These are phyloP conservation scores for Ornithoptera alexandrae DNA, from an alignment of 2,888 invertebrate genomes.

Conservation along the genomic window DNA sequence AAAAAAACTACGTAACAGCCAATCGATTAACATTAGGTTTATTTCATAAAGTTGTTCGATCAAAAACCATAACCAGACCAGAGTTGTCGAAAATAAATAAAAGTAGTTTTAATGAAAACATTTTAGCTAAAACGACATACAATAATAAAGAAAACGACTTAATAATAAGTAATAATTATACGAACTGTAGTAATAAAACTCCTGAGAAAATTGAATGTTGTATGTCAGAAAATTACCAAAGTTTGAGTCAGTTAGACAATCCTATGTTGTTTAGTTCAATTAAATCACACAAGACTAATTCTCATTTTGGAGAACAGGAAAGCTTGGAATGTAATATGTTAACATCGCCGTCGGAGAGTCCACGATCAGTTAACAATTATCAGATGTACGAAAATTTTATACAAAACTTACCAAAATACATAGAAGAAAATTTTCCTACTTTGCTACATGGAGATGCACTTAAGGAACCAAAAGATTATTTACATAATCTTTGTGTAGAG, in stretches of 20 bases:
- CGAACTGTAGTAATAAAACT: neutral
- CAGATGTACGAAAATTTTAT: constrained; percentile 54
- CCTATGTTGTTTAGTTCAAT: constrained; percentile 40
- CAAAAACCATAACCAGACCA: constrained; percentile 63
- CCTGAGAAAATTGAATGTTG: constrained; percentile 8
- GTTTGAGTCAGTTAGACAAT: constrained; percentile 32
- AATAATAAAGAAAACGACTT: constrained; percentile 1
- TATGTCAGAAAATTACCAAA: constrained; percentile 11
- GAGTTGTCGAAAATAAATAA: constrained; percentile 43
- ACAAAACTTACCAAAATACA: constrained; percentile 47
- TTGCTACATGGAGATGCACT: constrained; percentile 46
- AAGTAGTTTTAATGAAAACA: constrained; percentile 33
- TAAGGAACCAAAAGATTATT: constrained; percentile 41
- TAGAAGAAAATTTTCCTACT: constrained; percentile 43
- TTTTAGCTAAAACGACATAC: neutral
- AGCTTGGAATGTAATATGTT: constrained; percentile 20
- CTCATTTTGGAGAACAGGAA: constrained; percentile 20
- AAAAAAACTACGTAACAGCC: constrained; percentile 48
- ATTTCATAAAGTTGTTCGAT: constrained; percentile 60
- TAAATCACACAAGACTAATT: neutral
- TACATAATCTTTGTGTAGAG: constrained; percentile 45
- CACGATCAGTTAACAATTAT: constrained; percentile 37
- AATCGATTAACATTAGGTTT: constrained; percentile 59
- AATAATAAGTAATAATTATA: neutral
- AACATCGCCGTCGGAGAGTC: constrained; percentile 32